Base-by-base conservation (phyloP, 1,140 invertebrate genomes). In the Formica exsecta region DNA sequence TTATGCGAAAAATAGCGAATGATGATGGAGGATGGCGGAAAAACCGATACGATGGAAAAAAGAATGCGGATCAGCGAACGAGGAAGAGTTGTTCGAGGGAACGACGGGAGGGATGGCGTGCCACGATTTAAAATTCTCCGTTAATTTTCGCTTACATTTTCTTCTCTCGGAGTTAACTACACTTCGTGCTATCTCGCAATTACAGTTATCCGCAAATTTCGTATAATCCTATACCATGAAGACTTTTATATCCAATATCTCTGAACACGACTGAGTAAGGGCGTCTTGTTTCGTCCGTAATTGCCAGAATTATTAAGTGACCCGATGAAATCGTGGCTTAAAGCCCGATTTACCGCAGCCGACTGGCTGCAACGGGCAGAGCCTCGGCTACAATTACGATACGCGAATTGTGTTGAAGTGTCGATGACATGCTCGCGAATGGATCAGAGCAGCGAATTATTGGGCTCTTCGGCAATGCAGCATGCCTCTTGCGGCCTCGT, bases 141-240 rank as follows among this genome's bases (percentile, higher is more conserved):
- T 89, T 90, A 87, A 86, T 76, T 74, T 54, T 70, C 83, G 66
- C 79, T 79, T 85, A 44, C 66, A 76, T 79, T 90, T 84, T 61
- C 44, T 13, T 16, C 13, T 3, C 16, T 51, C 71, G 11, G 80
- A 89, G 87, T 89, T 77, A 87, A 89, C 74, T 89, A 74, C 84
- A 62, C 84, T 90, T 89, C 74, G 85, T 76, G 64, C 62, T 57
- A 86, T 62, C 76, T 74, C 71, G 4, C 32, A 25, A 75, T 85
- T 76, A 66, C 87, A 80, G 74, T 41, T 85, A 79, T 61, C 77
- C 36, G 5, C 73, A 13, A 79, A 22, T 25, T 65, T 66, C 65
- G 59, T 25, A 32, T 44, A 32, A 74, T 54, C 16, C 59, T 16
- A 41, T 22, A 3, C 13, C 25, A 11, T 1, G 8, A 1, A 11